Base-by-base conservation (phyloP, 2,113 vertebrate species). In the Sceloporus undulatus region DNA sequence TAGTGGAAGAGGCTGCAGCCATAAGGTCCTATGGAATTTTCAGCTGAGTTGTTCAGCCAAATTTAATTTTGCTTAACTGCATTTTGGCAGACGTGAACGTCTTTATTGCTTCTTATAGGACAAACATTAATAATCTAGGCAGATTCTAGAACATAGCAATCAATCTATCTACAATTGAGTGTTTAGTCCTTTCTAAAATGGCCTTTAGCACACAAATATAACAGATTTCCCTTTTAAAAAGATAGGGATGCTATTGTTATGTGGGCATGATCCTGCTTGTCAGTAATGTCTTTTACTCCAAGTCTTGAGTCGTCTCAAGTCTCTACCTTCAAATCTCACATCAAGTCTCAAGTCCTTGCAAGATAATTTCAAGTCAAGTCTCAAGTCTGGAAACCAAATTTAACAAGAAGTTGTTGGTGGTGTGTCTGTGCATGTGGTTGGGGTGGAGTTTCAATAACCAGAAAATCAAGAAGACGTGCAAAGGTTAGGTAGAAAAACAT, bases 171-270 rank as follows among this genome's bases (percentile, higher is more conserved):
- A 73, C 59, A 65, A 71, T 9, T 87, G 68, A 75, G 34, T 38
- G n/a, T 76, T 38, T 34, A 68, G 59, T 38, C 16, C 23, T 40
- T 68, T 70, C 40, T 40, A 59, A 84, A 84, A 71, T 78, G 25
- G 82, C n/a, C 75, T 85, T 88, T 66, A 48, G 52, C 16, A 70
- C 66, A 27, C 79, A 59, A 73, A 79, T 59, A 80, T 74, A 34
- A 62, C 25, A 62, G 29, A 48, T 25, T 48, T 62, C 59, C 29
- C 42, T 89, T 71, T 54, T 19, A 38, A n/a, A 84, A 59, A 76
- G 34, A 40, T 34, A 79, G 40, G 21, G 10, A 68, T 48, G 52
- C 25, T 5, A 16, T 27, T 85, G n/a, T 71, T 84, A 65, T 74
- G 59, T 2, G 52, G 65, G 80, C 13, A 18, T 1, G 83, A 21